A percentile compares a stretch with the other conserved stretches of the same genome.
These are phyloP conservation scores for Acronicta psi DNA, from an alignment of 2,888 invertebrate species.

Conservation along the genomic window DNA sequence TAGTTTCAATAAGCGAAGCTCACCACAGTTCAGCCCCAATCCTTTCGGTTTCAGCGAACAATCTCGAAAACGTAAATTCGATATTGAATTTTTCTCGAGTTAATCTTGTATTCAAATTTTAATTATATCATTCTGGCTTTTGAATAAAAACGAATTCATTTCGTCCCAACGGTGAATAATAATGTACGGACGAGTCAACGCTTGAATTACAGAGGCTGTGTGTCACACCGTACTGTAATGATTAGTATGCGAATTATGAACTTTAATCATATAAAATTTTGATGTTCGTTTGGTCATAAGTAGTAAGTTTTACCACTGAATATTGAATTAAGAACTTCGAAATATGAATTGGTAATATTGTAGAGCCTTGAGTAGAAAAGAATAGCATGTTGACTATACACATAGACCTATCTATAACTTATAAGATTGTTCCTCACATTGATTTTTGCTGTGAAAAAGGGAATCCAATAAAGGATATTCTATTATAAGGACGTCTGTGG, in stretches of 20 bases:
- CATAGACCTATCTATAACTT: too few relatives aligned
- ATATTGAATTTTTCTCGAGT: conserved; percentile 83
- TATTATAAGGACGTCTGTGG: too few relatives aligned
- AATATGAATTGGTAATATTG: too few relatives aligned
- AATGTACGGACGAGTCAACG: conserved; percentile 73
- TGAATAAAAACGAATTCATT: conserved; percentile 88
- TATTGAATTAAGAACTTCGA: too few relatives aligned
- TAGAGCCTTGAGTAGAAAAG: too few relatives aligned
- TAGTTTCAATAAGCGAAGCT: too few relatives aligned
- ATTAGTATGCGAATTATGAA: conserved; percentile 37
- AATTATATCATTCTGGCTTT: conserved; percentile 87
- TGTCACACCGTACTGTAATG: conserved; percentile 71
- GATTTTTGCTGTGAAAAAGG: too few relatives aligned
- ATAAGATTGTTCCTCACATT: too few relatives aligned
- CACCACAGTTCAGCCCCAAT: conserved; percentile 28
- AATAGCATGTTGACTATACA: too few relatives aligned
- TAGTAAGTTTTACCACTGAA: too few relatives aligned
- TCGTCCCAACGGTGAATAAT: conserved; percentile 83
- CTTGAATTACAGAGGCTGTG: conserved; percentile 68
- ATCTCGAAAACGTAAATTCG: conserved; percentile 65
- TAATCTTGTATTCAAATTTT: conserved; percentile 88
- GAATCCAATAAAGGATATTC: too few relatives aligned
- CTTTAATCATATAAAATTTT: neutral
- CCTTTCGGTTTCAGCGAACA: conserved; percentile 62
- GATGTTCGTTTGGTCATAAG: neutral